Conservation (phyloP, 2,888 invertebrate genomes). For the Chrysotoxum bicinctum region DNA sequence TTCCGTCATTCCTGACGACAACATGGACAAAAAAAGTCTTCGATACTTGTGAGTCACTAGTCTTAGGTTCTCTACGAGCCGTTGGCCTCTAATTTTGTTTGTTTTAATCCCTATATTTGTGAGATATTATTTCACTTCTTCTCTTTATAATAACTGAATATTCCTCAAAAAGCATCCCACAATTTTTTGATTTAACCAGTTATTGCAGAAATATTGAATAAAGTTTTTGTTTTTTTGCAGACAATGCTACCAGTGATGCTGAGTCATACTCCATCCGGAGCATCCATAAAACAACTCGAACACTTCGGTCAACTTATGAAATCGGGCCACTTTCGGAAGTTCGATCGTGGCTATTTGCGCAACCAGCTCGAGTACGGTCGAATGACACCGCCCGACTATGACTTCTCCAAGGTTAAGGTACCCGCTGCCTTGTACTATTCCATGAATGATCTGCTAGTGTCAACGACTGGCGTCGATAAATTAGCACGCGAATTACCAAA, state of each 20-base stretch:
- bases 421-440: conserved; percentile 84
- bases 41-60: too few relatives aligned
- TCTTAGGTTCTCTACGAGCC: too few relatives aligned
- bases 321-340: conserved; percentile 82
- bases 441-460: conserved; percentile 86
- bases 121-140: too few relatives aligned
- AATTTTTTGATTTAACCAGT: too few relatives aligned
- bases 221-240: conserved; percentile 74
- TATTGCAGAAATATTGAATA: too few relatives aligned
- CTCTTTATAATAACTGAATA: too few relatives aligned
- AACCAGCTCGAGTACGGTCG: conserved; percentile 83
- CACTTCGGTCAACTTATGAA: conserved; percentile 82
- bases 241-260: conserved; percentile 82
- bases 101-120: too few relatives aligned
- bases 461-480: conserved; percentile 83
- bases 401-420: conserved; percentile 82
- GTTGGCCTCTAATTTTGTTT: too few relatives aligned
- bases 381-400: conserved; percentile 83
- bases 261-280: conserved; percentile 81
- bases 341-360: conserved; percentile 80
- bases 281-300: conserved; percentile 81
- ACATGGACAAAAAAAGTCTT: too few relatives aligned
- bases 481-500: conserved; percentile 83
- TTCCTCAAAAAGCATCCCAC: too few relatives aligned
- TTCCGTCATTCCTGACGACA: too few relatives aligned